Conservation (phyloP, 2,797 vertebrate species). For the Oreochromis mossambicus region DNA sequence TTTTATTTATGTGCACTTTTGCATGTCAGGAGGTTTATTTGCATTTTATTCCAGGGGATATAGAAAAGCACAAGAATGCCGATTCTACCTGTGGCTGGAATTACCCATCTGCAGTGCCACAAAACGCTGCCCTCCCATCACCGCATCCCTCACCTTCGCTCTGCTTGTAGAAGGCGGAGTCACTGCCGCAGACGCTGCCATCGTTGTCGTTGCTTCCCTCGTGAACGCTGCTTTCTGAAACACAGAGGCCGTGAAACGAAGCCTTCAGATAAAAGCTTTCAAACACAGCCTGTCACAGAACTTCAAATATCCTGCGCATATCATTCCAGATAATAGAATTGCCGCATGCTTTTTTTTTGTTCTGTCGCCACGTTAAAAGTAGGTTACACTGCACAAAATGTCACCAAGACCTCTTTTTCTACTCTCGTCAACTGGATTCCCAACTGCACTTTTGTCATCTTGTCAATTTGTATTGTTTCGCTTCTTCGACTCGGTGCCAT, state of each 20-base stretch:
- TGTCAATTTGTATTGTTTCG: constrained; percentile 14
- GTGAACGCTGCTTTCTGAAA: constrained; percentile 82
- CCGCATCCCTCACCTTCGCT: constrained; percentile 80
- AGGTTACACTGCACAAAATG: constrained; percentile 7
- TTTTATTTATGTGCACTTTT: not conserved
- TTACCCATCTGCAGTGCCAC: not conserved
- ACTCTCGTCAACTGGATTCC: constrained; percentile 25
- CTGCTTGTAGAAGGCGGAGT: constrained; percentile 90
- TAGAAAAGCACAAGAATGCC: not conserved
- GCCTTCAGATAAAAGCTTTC: not conserved
- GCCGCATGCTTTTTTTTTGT: not conserved
- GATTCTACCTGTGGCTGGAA: constrained; percentile 2
- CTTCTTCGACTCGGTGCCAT: not conserved
- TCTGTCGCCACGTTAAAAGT: constrained; percentile 15
- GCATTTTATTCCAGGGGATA: not conserved
- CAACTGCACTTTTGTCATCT: constrained; percentile 5
- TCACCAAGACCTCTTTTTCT: constrained; percentile 14
- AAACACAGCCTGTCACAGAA: constrained; percentile 14
- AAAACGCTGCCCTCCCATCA: not conserved
- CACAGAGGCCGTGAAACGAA: constrained; percentile 5
- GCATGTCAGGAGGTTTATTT: not conserved
- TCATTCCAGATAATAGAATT: not conserved
- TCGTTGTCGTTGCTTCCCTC: constrained; percentile 91
- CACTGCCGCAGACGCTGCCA: constrained; percentile 90
- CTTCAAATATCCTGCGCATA: constrained; percentile 8